These are phyloP conservation scores for Nomada lathburiana DNA, from an alignment of 2,888 invertebrate species.

Conservation along the genomic window DNA sequence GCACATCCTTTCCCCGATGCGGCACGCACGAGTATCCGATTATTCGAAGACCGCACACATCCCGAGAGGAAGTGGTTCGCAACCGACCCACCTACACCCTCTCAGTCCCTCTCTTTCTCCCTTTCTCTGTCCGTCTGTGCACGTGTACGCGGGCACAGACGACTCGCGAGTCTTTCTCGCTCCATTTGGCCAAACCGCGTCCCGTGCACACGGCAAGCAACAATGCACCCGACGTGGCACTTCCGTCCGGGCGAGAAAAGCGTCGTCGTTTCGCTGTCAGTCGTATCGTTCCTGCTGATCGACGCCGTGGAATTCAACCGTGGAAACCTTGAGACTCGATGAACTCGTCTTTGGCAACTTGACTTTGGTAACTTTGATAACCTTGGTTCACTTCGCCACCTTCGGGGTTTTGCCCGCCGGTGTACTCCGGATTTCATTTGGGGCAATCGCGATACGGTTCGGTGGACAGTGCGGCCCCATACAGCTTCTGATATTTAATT, in stretches of 20 bases:
- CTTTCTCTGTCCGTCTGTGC: background rate
- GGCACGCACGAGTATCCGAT: slow-evolving; percentile 80
- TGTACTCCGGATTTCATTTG: too few species aligned
- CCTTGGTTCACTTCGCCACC: background rate
- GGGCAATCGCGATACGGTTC: too few species aligned
- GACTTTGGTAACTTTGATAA: background rate
- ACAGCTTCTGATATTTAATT: too few species aligned
- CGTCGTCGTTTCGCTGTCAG: slow-evolving; percentile 44
- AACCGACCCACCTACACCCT: slow-evolving; percentile 71
- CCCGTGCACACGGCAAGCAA: slow-evolving; percentile 66
- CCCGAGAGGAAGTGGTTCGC: slow-evolving; percentile 79
- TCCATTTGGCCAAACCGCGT: slow-evolving; percentile 76
- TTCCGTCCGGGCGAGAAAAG: slow-evolving; percentile 76
- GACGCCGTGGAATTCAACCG: slow-evolving; percentile 35
- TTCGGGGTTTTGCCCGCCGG: too few species aligned
- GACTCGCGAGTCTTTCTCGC: slow-evolving; percentile 63
- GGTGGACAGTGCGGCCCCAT: too few species aligned
- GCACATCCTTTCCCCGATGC: slow-evolving; percentile 68
- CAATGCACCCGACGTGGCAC: slow-evolving; percentile 78
- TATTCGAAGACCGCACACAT: slow-evolving; percentile 79
- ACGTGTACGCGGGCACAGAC: slow-evolving; percentile 46
- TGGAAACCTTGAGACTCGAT: slow-evolving; percentile 23
- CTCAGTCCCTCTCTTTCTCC: background rate
- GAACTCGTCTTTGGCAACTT: background rate
- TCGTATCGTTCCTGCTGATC: slow-evolving; percentile 35